Evolutionary conservation across 2,797 vertebrate genomes (phyloP).

Genomic region (Scolopax rusticola): DNA sequence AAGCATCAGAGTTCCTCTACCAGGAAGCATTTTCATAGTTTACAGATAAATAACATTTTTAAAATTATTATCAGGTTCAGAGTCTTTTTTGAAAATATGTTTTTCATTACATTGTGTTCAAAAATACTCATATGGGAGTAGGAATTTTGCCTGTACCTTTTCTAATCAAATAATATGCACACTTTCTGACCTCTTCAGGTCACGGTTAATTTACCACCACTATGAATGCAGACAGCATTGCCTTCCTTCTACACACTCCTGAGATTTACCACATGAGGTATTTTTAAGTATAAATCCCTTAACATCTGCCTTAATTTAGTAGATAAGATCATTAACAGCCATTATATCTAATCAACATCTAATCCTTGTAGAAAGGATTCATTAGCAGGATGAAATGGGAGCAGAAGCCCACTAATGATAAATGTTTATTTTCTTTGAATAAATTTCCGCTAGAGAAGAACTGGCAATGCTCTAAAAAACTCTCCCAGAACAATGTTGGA

Average conservation of each 20-base stretch:
- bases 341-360: conserved; percentile 84
- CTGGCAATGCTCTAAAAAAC: conserved; percentile 34
- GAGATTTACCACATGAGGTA: conserved; percentile 80
- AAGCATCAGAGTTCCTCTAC: background rate
- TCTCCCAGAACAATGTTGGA: background rate
- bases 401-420: conserved; percentile 72
- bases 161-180: conserved; percentile 48
- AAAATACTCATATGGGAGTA: conserved; percentile 9
- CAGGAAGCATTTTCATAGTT: background rate
- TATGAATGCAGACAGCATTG: conserved; percentile 70
- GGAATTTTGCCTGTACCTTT: background rate
- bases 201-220: conserved; percentile 75
- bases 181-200: conserved; percentile 67
- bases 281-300: conserved; percentile 82
- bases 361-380: conserved; percentile 80
- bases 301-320: conserved; percentile 85
- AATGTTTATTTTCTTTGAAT: conserved; percentile 75
- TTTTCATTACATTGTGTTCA: conserved; percentile 1
- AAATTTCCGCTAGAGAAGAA: conserved; percentile 57
- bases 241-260: conserved; percentile 62
- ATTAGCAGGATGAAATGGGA: conserved; percentile 76
- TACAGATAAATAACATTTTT: background rate
- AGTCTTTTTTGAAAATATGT: background rate
- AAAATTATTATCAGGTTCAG: background rate
- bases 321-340: conserved; percentile 82